Evolutionary conservation across 2,888 invertebrate genomes (phyloP).

Genomic region (Drosophila barbarae): DNA sequence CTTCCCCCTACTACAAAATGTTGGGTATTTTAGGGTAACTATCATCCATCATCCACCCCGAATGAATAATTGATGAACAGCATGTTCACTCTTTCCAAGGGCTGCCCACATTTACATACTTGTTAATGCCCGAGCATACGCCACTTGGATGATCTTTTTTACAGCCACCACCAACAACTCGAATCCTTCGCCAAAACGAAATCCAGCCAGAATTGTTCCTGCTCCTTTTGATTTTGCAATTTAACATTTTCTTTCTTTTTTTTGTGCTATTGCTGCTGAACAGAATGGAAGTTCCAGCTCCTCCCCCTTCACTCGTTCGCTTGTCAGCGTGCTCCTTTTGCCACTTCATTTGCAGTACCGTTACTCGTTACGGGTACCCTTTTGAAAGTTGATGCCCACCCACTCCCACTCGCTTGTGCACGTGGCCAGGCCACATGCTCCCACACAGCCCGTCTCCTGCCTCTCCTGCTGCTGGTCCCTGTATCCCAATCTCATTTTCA

Average conservation of each 20-base stretch:
- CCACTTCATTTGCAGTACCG: slow-evolving; percentile 61
- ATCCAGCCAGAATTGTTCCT: not conserved
- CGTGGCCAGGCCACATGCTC: slow-evolving; percentile 3
- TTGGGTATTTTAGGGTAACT: slow-evolving; percentile 12
- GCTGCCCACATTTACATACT: slow-evolving; percentile 30
- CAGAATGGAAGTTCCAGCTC: slow-evolving; percentile 8
- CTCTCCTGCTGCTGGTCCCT: slow-evolving; percentile 2
- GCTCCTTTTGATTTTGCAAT: slow-evolving; percentile 33
- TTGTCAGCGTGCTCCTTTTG: slow-evolving; percentile 29
- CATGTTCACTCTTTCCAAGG: not conserved
- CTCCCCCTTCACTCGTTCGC: not conserved
- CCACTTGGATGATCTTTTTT: slow-evolving; percentile 33
- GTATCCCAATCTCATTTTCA: slow-evolving; percentile 36
- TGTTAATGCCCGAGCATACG: slow-evolving; percentile 19
- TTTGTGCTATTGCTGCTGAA: slow-evolving; percentile 35
- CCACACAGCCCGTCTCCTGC: not conserved
- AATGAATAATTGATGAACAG: slow-evolving; percentile 15
- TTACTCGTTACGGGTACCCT: slow-evolving; percentile 4
- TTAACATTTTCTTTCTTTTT: slow-evolving; percentile 18
- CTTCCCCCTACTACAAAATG: not conserved
- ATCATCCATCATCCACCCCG: slow-evolving; percentile 22
- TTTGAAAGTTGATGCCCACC: slow-evolving; percentile 19
- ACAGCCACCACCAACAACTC: slow-evolving; percentile 14
- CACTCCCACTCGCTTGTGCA: slow-evolving; percentile 10
- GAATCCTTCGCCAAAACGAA: not conserved